Base-by-base conservation (phyloP, 2,888 invertebrate species). In the Hypsopygia costalis region DNA sequence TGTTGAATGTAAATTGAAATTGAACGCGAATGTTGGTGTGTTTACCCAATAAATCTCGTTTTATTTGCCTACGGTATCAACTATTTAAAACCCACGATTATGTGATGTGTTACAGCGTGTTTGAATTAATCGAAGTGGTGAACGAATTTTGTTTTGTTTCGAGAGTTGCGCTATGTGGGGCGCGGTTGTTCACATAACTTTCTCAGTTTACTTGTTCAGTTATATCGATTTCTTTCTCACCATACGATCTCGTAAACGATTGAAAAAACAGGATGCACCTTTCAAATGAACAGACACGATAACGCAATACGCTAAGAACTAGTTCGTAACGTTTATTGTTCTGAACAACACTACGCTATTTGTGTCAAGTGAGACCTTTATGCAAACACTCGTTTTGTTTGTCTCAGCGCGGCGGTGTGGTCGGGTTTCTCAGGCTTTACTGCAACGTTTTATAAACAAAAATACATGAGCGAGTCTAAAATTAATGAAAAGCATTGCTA, bases 401-500 rank as follows among this genome's bases (percentile, higher is more conserved):
- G 47, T 54, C 52, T 50, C 51, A 46, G 51, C 51, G 53, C 52
- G 51, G 48, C 45, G 51, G 48, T 7, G 25, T 6, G 25, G 46
- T 50, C 55, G 57, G 52, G 46, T 59, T 66, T 62, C 59, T 58
- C 50, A 55, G 47, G 52, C 45, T 46, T 46, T 43, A 54, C 55
- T 52, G 60, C 53, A 58, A 58, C 58, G 61, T 58, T 59, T 73
- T 65, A 60, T 63, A 62, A 70, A 63, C 68, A 62, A 61, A 72
- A 63, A 52, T 61, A 62, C 52, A 51, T 50, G 52, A 53, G 55
- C 54, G 53, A 58, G 56, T 66, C 62, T 71, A 58, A 73, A 73
- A 71, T 74, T 76, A 71, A 79, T 77, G 69, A 74, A 76, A 73
- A 71, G 66, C 73, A 72, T 72, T 65, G 69, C 66, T 68, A 74